Evolutionary conservation across 2,797 vertebrate genomes (phyloP), one percentile per base, ranked within the genome.

Genomic region (Myoxocephalus aenaeus): DNA sequence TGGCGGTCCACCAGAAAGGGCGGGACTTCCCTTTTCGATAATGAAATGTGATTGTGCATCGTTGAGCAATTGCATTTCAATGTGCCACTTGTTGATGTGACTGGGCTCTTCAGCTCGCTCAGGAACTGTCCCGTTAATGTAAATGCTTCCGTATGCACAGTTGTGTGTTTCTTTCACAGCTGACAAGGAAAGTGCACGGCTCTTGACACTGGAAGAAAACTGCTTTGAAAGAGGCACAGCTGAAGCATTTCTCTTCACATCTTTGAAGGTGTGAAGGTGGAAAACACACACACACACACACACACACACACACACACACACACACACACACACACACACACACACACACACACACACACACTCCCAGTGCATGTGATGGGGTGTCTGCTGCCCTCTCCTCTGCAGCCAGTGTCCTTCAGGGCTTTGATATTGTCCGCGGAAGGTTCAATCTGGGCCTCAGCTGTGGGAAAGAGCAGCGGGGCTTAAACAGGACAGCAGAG

Each of bases 391-490:
- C 82, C 77, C 68, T 79, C 62, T 73, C 65, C 65, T 79, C 73
- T 76, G 57, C 66, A 69, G 86, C 80, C 69, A 51, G 53, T 58
- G 77, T 73, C 65, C 62, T 63, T 71, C 64, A 13, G 38, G 77
- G 27, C 87, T 93, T 93, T 94, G 88, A 94, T 94, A 87, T 89
- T 25, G 13, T 54, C 72, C 67, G 46, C 57, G 29, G 85, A 0
- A 80, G 2, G 70, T 77, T 79, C 82, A 83, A 64, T 91, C 83
- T 90, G 88, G 83, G 64, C 70, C 54, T 93, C 81, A 79, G 86
- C 87, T 89, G 89, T 93, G 93, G 91, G 93, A 92, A 92, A 84
- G 59, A 85, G 68, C 77, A 75, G 70, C 46, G 11, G 71, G 82
- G 86, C 70, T 79, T 78, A 86, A 83, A 1, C 89, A 77, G 78